A percentile compares a stretch with the other conserved stretches of the same genome.
These are phyloP conservation scores for Clamator glandarius DNA, from an alignment of 2,797 vertebrate species.

Conservation along the genomic window DNA sequence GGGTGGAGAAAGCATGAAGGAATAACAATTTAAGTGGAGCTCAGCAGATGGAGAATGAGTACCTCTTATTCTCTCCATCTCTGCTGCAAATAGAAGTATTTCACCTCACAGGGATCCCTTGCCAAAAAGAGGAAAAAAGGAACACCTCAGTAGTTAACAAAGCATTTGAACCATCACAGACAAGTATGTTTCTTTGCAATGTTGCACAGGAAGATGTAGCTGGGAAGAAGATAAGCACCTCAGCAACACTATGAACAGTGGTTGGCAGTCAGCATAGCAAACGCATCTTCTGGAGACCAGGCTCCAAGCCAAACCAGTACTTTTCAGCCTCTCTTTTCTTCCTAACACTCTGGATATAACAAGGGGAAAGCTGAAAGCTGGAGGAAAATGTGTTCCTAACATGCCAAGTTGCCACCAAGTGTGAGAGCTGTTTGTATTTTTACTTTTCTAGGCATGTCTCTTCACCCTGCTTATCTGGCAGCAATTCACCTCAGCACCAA, in stretches of 20 bases:
- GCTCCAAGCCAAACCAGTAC: neutral
- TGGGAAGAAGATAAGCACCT: neutral
- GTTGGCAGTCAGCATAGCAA: neutral
- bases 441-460: neutral
- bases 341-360: neutral
- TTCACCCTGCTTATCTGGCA: accelerated
- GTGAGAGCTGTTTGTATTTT: neutral
- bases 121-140: neutral
- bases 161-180: neutral
- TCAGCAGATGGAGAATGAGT: slow-evolving; percentile 49
- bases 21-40: slow-evolving; percentile 32
- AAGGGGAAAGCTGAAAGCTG: neutral
- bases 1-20: slow-evolving; percentile 28
- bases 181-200: neutral
- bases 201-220: neutral
- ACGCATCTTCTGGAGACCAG: neutral
- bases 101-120: neutral
- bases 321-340: neutral
- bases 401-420: neutral
- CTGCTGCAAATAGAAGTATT: slow-evolving; percentile 2
- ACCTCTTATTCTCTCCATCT: slow-evolving; percentile 12
- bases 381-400: neutral
- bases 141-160: neutral
- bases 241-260: neutral
- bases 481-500: neutral